Evolutionary conservation across 2,113 vertebrate species (phyloP).

Genomic region (Aldabrachelys gigantea): DNA sequence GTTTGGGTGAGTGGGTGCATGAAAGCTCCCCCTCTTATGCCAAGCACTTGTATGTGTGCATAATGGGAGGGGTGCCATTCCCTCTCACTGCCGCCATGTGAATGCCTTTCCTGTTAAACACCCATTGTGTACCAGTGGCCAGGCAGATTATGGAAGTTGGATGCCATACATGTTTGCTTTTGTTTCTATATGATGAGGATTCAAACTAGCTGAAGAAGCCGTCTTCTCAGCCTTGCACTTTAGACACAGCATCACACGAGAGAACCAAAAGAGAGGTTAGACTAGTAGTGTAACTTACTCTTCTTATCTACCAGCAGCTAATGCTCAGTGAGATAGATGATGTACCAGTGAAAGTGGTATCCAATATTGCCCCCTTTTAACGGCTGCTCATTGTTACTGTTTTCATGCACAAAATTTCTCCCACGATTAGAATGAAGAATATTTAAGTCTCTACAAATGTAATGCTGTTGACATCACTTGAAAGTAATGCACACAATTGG

Average conservation of each 20-base stretch:
- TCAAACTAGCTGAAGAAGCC: background rate
- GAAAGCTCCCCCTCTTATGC: background rate
- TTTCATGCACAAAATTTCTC: background rate
- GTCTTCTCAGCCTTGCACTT: background rate
- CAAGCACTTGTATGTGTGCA: background rate
- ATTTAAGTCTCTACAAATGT: background rate
- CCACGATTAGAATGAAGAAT: background rate
- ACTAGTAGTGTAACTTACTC: background rate
- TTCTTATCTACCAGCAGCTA: background rate
- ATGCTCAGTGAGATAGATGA: background rate
- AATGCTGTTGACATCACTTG: background rate
- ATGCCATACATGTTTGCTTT: accelerated
- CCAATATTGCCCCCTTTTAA: background rate
- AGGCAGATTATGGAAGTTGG: background rate
- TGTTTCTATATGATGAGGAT: background rate
- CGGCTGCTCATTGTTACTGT: background rate
- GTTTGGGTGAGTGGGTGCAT: background rate
- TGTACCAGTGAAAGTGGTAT: background rate
- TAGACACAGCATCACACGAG: background rate
- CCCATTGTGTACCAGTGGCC: background rate
- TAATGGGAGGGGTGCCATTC: background rate
- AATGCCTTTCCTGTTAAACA: background rate
- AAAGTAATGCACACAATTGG: background rate
- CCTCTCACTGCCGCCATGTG: background rate
- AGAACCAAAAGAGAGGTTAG: background rate